Evolutionary conservation across 2,113 vertebrate genomes (phyloP), one percentile per base, ranked within the genome.

Genomic region (Hipposideros armiger): DNA sequence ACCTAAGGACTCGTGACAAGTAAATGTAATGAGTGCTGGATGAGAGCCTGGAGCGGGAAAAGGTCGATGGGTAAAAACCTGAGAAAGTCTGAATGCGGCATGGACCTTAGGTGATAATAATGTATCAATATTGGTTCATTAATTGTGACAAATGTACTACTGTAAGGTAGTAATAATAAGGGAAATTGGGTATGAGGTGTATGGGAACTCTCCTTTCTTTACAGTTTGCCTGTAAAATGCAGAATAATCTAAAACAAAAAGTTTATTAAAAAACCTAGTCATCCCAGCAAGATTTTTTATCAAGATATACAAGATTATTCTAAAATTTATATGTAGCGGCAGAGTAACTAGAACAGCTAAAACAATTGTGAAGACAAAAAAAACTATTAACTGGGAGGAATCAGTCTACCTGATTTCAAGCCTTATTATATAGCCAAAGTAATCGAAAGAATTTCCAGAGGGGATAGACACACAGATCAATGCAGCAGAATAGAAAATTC

Each of bases 401-500:
- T 78, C 20, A 58, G 58, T 82, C 17, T 89, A 86, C 58, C 73
- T 77, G 74, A 90, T 64, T 95, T 69, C 32, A 20, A 88, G 72
- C 54, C 56, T 64, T 84, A 84, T 70, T 70, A 82, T 76, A n/a
- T 58, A 85, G 62, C 36, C 47, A 82, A 62, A 64, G 66, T 72
- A 94, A 86, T 92, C 73, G 70, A 91, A 88, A 90, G 32, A 82
- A 60, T 77, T 94, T 95, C 87, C 89, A 95, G 17, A 90, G 77
- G 60, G 42, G 36, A 36, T 26, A 95, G 66, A 62, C n/a, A 69
- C 30, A 85, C 54, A 74, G 22, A 66, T 91, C 83, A 77, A 76
- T 92, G 73, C 5, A 52, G 28, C 52, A 89, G 78, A 88, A 84
- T 28, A 50, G 58, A 89, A 20, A 89, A 40, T 84, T 73, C 72